Evolutionary conservation across 2,797 vertebrate species (phyloP).

Genomic region (Vultur gryphus): DNA sequence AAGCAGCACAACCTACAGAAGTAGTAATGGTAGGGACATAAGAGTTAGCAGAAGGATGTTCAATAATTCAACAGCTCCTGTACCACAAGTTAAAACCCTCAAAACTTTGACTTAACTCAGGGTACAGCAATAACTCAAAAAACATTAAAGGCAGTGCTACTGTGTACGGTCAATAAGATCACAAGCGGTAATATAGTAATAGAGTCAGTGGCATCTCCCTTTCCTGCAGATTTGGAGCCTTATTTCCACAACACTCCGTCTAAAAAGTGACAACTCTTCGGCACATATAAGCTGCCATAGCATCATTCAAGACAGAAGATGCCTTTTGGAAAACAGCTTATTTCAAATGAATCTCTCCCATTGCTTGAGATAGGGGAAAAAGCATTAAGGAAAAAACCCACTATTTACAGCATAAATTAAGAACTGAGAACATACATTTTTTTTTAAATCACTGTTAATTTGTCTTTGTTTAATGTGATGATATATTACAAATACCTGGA

Average conservation of each 20-base stretch:
- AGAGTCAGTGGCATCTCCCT: neutral
- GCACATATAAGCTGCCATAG: neutral
- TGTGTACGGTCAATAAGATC: neutral
- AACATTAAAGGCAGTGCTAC: neutral
- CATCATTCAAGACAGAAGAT: neutral
- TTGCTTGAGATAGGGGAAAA: neutral
- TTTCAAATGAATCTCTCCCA: neutral
- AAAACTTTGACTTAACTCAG: neutral
- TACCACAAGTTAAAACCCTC: neutral
- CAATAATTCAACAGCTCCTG: neutral
- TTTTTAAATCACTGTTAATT: neutral
- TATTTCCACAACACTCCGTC: neutral
- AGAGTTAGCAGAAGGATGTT: neutral
- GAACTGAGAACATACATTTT: neutral
- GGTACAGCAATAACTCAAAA: neutral
- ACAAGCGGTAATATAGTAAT: neutral
- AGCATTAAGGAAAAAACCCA: neutral
- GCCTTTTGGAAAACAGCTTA: neutral
- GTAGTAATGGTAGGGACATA: neutral
- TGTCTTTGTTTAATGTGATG: neutral
- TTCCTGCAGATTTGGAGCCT: neutral
- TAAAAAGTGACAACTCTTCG: neutral
- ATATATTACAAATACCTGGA: constrained; percentile 84
- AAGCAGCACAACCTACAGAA: neutral
- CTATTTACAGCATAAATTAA: neutral